Evolutionary conservation across 2,888 invertebrate genomes (phyloP), one percentile per base, ranked within the genome.

Genomic region (Eledone cirrhosa): DNA sequence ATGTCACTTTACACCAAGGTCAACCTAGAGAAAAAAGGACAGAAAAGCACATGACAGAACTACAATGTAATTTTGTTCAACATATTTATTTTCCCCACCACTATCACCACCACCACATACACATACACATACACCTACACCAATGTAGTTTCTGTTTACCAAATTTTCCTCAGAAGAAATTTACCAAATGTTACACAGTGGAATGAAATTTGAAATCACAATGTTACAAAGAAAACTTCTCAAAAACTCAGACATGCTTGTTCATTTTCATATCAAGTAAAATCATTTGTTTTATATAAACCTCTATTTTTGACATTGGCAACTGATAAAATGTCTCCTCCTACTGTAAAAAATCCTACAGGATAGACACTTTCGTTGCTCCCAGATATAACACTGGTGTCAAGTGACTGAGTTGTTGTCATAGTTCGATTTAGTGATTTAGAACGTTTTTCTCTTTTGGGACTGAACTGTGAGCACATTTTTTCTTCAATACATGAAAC

Each of bases 291-390:
- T 33, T 72, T 31, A n/a, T 33, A 72, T 41, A 72, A 72, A 22
- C 41, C 72, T 41, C 29, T 31, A 72, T 22, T 29, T 72, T 72
- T 72, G 0, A 72, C 19, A 72, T 27, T 41, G 13, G 41, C 31
- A 33, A n/a, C n/a, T 41, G 72, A 31, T 41, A 72, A 2, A 13
- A 31, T 72, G 72, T 31, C 72, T 11, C 72, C 33, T 13, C 33
- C 72, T 72, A 31, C 72, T 0, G 33, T 72, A 19, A 72, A 72
- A n/a, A 72, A 31, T 72, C 72, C 33, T 22, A 72, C 72, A 72
- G 72, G 33, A 72, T 72, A 72, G 41, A 72, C 13, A 0, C 41
- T 31, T 19, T 7, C 22, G 22, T 41, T 72, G 31, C 22, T 41
- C 5, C 33, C 4, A 16, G 72, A 72, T 72, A 31, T 72, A 13